A percentile compares a stretch with the other conserved stretches of the same genome.
Evolutionary conservation across 2,888 invertebrate genomes (phyloP).

Genomic region (Lypha dubia): DNA sequence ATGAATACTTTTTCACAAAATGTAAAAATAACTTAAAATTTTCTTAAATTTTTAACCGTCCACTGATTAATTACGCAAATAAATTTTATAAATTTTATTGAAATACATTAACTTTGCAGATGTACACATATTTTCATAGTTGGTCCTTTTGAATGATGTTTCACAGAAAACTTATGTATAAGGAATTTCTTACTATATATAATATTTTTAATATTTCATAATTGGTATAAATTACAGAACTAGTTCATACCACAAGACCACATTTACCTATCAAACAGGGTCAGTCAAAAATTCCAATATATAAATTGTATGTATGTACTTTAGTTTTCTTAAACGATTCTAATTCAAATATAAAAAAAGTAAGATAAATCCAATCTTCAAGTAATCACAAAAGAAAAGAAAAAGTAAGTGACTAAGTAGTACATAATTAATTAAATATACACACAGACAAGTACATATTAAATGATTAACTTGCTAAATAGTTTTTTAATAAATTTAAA

Average conservation of each 20-base stretch:
- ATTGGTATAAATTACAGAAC: slow-evolving; percentile 70
- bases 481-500: slow-evolving; percentile 51
- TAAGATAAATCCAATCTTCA: slow-evolving; percentile 62
- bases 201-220: slow-evolving; percentile 49
- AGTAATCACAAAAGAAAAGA: slow-evolving; percentile 61
- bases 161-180: slow-evolving; percentile 11
- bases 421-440: slow-evolving; percentile 54
- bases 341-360: slow-evolving; percentile 13
- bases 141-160: neutral
- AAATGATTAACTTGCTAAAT: slow-evolving; percentile 58
- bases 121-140: slow-evolving; percentile 2
- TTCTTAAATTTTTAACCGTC: no score
- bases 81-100: no score
- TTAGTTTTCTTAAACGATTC: slow-evolving; percentile 62
- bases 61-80: no score
- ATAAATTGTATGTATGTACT: slow-evolving; percentile 58
- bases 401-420: slow-evolving; percentile 68
- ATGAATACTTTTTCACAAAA: no score
- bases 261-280: slow-evolving; percentile 61
- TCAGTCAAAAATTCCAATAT: slow-evolving; percentile 44
- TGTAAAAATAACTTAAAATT: no score
- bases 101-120: no score
- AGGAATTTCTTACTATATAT: slow-evolving; percentile 19
- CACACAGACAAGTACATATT: slow-evolving; percentile 49
- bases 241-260: slow-evolving; percentile 62